These are phyloP conservation scores for Apteryx mantelli DNA, from an alignment of 2,113 vertebrate genomes.

Conservation along the genomic window DNA sequence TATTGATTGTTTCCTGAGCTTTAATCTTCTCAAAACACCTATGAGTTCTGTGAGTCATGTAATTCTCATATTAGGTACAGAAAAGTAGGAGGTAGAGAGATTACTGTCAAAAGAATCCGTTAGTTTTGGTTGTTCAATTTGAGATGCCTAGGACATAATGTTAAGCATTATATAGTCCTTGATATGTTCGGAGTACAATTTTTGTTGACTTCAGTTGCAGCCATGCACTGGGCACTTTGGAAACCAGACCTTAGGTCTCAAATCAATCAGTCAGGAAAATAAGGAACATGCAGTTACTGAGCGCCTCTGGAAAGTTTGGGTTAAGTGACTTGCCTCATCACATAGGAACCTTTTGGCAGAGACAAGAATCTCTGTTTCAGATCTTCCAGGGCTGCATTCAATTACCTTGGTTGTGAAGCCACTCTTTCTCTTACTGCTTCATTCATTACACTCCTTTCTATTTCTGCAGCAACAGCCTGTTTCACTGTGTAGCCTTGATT, in stretches of 20 bases:
- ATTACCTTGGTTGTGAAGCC: background rate
- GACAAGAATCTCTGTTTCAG: background rate
- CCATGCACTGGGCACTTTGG: background rate
- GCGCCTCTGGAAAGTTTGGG: background rate
- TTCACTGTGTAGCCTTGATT: background rate
- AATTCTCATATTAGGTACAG: background rate
- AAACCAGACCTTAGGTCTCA: background rate
- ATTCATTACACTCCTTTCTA: background rate
- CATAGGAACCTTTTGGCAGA: background rate
- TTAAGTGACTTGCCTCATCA: background rate
- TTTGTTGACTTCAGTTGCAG: background rate
- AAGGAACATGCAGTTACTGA: background rate
- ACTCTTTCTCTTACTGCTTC: background rate
- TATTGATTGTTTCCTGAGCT: background rate
- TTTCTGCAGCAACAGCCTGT: background rate
- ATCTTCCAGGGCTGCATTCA: background rate
- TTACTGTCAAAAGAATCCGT: background rate
- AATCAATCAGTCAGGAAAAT: background rate
- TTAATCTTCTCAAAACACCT: background rate
- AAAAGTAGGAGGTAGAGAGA: background rate
- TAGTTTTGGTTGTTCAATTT: background rate
- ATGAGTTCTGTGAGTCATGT: background rate
- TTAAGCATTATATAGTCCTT: background rate
- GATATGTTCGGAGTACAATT: background rate
- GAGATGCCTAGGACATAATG: background rate